Evolutionary conservation across 2,888 invertebrate species (phyloP), one percentile per base, ranked within the genome.

Genomic region (Drosophila formosana): DNA sequence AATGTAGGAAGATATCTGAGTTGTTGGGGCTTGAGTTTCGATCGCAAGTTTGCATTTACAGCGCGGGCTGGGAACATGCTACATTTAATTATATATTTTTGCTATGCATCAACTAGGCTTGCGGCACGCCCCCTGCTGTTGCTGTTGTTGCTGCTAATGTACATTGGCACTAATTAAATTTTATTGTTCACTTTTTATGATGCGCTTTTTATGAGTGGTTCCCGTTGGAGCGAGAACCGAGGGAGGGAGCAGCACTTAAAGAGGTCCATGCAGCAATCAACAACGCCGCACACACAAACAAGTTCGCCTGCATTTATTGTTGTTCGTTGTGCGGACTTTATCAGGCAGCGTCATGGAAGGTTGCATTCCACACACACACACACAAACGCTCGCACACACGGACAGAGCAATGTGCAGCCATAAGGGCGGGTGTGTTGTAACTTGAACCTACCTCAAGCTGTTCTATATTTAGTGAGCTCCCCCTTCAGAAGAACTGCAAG

Each of bases 371-470:
- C 68, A 51, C 18, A 62, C 43, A 73, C 55, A 18, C 51, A 51
- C 37, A 50, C 18, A 18, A n/a, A n/a, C 18, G 1, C 18, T 1
- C 18, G 1, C 0, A 18, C 45, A 52, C 30, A 56, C 53, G 61
- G 8, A 41, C 57, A 34, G 45, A 37, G 50, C 65, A 52, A 37
- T 61, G 62, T 62, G 67, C 61, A 65, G 32, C 34, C 47, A 62
- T 73, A 63, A 70, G 69, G 75, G 75, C 77, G 62, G 67, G 46
- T 37, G 37, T 78, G 65, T 30, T 80, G 78, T 71, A 76, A 80
- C 75, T 76, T 51, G 79, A 85, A 85, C 85, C 85, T 85, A 89
- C 85, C 85, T 85, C 85, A 85, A 85, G 82, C 66, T 75, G 72
- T 85, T 89, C 89, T 89, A 87, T 87, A 87, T 85, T 89, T 87